Base-by-base conservation (phyloP, 2,888 invertebrate species). In the Flabesymbios commensalis region DNA sequence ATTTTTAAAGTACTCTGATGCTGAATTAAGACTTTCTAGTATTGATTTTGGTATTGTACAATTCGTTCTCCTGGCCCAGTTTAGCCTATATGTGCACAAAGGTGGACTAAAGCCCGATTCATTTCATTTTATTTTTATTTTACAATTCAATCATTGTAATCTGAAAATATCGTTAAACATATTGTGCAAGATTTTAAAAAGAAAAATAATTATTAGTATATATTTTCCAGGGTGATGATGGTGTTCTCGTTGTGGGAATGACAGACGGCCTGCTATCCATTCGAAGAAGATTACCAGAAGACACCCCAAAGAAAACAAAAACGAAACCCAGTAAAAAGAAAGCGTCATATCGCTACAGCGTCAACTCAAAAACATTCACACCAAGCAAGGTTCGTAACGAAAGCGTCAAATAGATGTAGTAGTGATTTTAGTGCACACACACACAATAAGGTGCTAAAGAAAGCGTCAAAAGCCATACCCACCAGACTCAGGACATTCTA, bases 261-360 rank as follows among this genome's bases (percentile, higher is more conserved):
- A 88, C 91, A 7, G 94, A 95, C 84, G 96, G 96, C 47, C 86
- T 95, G 47, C 88, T 98, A 67, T 93, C 94, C 7, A 89, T 97
- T 62, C 88, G 90, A 74, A 88, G 91, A 53, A 62, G 91, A 78
- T n/a, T 5, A 22, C 28, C 57, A 3, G 51, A 29, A 64, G 68
- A 68, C 29, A 51, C 55, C 19, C 4, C 29, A 5, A 26, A 45
- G n/a, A 3, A 42, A 28, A 31, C 59, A 47, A 62, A 53, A 55
- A 19, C 33, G 17, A 29, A 60, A 49, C 57, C 63, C 32, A 73
- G 67, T 55, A 72, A 62, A 48, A 68, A 65, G 55, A 74, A 75
- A 51, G 70, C 72, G 5, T 74, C 75, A 1, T 78, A 70, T 59
- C 69, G 65, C 59, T 77, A 78, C 64, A 68, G 17, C 2, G 29